These are phyloP conservation scores for Sycophaga agraensis DNA, from an alignment of 1,140 invertebrate species.

Conservation along the genomic window DNA sequence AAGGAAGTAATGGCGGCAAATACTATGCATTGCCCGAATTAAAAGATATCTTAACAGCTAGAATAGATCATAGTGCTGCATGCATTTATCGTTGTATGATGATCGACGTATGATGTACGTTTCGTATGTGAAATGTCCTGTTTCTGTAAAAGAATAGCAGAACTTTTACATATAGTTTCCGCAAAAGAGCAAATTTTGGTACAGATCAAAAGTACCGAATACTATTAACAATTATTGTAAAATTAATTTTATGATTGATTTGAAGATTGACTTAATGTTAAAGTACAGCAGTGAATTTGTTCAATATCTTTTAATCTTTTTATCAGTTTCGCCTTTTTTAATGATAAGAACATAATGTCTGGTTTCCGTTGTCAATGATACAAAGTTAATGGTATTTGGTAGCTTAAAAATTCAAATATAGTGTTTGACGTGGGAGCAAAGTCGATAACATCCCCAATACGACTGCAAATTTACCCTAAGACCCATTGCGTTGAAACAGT, in stretches of 20 bases:
- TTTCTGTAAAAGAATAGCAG: conserved; percentile 21
- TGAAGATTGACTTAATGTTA: conserved; percentile 10
- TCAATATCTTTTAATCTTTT: neutral
- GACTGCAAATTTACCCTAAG: conserved; percentile 30
- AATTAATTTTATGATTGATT: conserved; percentile 20
- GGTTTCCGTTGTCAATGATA: conserved; percentile 13
- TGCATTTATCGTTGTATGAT: conserved; percentile 41
- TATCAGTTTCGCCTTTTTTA: conserved; percentile 8
- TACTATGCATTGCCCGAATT: conserved; percentile 19
- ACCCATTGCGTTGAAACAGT: conserved; percentile 23
- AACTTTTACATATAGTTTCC: conserved; percentile 26
- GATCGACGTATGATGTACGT: conserved; percentile 23
- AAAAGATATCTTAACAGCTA: conserved; percentile 36
- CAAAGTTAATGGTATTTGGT: conserved; percentile 31
- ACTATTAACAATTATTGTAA: conserved; percentile 24
- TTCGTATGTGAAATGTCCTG: conserved; percentile 24
- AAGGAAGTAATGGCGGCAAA: conserved; percentile 13
- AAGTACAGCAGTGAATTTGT: neutral
- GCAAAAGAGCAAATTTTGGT: conserved; percentile 24
- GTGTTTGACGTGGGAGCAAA: conserved; percentile 48
- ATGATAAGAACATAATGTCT: conserved; percentile 5
- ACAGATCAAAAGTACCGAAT: conserved; percentile 24
- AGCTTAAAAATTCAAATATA: conserved; percentile 35
- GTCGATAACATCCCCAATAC: conserved; percentile 33
- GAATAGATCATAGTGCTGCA: conserved; percentile 46